These are phyloP conservation scores for Rhinoderma darwinii DNA, from an alignment of 2,113 vertebrate species.

Conservation along the genomic window DNA sequence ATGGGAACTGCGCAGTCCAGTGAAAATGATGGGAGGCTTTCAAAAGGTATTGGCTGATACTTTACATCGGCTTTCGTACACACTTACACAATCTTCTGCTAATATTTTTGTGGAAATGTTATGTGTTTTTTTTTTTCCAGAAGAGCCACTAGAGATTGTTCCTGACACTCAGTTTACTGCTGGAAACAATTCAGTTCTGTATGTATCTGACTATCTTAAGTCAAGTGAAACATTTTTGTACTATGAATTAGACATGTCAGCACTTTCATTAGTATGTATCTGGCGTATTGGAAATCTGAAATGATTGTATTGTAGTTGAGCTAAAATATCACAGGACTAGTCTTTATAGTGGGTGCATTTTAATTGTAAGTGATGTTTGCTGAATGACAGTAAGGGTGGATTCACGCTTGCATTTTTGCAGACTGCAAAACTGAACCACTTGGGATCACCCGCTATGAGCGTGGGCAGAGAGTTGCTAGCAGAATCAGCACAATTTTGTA, in stretches of 20 bases:
- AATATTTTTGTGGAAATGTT: conserved; percentile 26
- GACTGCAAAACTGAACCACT: too few relatives aligned
- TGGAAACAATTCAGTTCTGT: conserved; percentile 71
- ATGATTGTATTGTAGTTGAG: too few relatives aligned
- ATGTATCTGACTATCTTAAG: conserved; percentile 67
- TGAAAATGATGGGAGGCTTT: not conserved
- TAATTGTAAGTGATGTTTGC: too few relatives aligned
- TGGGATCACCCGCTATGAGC: too few relatives aligned
- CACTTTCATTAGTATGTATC: not conserved
- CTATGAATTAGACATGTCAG: not conserved
- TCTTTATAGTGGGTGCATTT: too few relatives aligned
- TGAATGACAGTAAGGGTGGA: too few relatives aligned
- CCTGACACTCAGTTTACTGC: conserved; percentile 77
- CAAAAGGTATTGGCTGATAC: conserved; percentile 69
- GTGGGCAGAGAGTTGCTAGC: too few relatives aligned
- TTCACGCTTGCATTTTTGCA: too few relatives aligned
- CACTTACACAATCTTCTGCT: not conserved
- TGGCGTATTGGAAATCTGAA: too few relatives aligned
- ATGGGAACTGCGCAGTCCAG: conserved; percentile 56
- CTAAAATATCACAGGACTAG: too few relatives aligned
- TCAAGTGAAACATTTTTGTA: not conserved
- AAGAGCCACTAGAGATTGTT: conserved; percentile 69
- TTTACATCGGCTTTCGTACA: not conserved
- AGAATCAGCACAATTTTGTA: too few relatives aligned
- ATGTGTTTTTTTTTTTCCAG: conserved; percentile 72